Percentiles rank a stretch among this genome's conserved stretches.
Evolutionary conservation across 2,888 invertebrate species (phyloP).

Genomic region (Halictus quadricinctus): DNA sequence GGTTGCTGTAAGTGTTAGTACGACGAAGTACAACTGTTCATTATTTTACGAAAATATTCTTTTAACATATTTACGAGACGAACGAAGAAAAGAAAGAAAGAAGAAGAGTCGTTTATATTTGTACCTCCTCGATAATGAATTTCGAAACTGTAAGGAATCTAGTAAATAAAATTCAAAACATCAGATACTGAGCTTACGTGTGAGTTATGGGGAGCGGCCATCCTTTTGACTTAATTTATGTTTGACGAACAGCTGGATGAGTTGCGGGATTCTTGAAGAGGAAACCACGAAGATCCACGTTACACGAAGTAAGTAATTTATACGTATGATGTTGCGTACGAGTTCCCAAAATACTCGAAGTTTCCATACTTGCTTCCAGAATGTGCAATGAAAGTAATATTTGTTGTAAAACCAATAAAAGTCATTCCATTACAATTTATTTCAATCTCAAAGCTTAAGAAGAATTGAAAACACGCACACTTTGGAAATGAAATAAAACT

Average conservation of each 20-base stretch:
- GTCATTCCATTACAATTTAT: too few relatives aligned
- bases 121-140: not conserved
- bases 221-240: not conserved
- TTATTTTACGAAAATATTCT: not conserved
- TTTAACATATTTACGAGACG: not conserved
- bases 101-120: constrained; percentile 1
- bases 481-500: not conserved
- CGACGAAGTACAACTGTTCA: not conserved
- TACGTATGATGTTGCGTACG: not conserved
- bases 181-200: not conserved
- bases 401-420: not conserved
- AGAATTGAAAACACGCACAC: not conserved
- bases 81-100: too few relatives aligned
- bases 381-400: not conserved
- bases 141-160: constrained; percentile 9
- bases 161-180: constrained; percentile 7
- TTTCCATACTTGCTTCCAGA: not conserved
- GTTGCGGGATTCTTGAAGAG: not conserved
- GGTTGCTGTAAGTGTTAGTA: not conserved
- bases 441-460: not conserved
- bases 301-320: constrained; percentile 2
- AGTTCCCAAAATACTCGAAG: not conserved
- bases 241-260: constrained; percentile 2
- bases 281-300: not conserved
- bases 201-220: constrained; percentile 2